Base-by-base conservation (phyloP, 2,113 vertebrate species). In the Petroica traversi region DNA sequence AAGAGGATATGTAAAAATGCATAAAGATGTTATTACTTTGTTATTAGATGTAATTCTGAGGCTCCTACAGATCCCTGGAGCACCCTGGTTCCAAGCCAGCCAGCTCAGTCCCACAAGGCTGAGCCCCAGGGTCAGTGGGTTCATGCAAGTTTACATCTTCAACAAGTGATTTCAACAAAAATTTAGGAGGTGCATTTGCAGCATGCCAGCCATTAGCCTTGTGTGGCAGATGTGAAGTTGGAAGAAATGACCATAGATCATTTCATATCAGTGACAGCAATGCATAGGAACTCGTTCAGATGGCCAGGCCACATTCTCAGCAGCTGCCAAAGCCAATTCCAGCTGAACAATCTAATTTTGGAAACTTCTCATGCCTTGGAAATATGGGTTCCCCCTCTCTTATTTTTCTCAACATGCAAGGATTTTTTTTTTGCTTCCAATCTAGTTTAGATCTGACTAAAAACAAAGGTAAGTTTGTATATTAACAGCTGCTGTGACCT, bases 61-160 rank as follows among this genome's bases (percentile, higher is more conserved):
- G n/a, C 28, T 61, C 18, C 8, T 20, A 26, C 3, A 18, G 40
- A 13, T 20, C 19, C 29, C 54, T 23, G 87, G 38, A 61, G 40
- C 40, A 26, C 23, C 6, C 34, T 1, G 1, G 36, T 4, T 83
- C 51, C 22, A 34, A 25, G 51, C 14, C 34, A 67, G 45, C 33
- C 67, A 74, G 23, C 46, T 79, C 54, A 34, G 45, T 24, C 45
- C 46, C 3, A 1, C 0, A 1, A 33, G 33, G 36, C 9, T 52
- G n/a, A 76, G n/a, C 29, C 19, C 59, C 2, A 2, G 13, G 36
- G 31, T 40, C 23, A 46, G 13, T 17, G 20, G n/a, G 20, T 19
- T 54, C 3, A 0, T 9, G 38, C 13, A 54, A 34, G 23, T 24
- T 59, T 33, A 31, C 43, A 51, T 25, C 45, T 81, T 19, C 66